phyloP scores from a whole-genome alignment of 2,888 invertebrate genomes.

The Peribatodes rhomboidaria region DNA sequence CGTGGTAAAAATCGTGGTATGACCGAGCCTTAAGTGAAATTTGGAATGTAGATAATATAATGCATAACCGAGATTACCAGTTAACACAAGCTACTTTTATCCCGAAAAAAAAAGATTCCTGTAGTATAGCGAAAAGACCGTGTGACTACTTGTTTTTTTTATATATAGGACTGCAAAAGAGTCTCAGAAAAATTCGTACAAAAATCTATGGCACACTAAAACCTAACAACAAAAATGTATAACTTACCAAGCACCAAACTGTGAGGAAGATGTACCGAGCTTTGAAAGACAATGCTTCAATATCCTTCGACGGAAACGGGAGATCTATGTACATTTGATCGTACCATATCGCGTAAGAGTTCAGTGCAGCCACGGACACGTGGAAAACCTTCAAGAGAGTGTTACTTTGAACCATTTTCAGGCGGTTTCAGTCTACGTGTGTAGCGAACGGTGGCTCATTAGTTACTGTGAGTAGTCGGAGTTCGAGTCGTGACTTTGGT shows the following conservation, averaged over 20 bases:
- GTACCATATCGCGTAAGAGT: constrained; percentile 67
- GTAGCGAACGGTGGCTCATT: background rate
- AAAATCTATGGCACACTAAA: background rate
- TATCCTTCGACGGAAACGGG: constrained; percentile 59
- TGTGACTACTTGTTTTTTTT: too few species aligned
- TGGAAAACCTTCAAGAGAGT: constrained; percentile 62
- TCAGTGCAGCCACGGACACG: constrained; percentile 57
- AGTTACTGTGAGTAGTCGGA: constrained; percentile 15
- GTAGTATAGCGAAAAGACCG: too few species aligned
- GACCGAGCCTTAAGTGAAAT: too few species aligned
- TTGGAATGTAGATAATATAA: too few species aligned
- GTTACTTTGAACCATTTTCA: constrained; percentile 3
- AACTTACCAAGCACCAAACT: constrained; percentile 74
- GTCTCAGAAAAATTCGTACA: too few species aligned
- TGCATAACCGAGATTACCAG: too few species aligned
- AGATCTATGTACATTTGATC: constrained; percentile 70
- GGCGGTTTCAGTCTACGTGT: constrained; percentile 2
- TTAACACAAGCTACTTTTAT: too few species aligned
- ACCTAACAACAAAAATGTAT: background rate
- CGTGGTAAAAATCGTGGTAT: too few species aligned
- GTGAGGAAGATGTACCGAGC: constrained; percentile 69
- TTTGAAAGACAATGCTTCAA: constrained; percentile 63
- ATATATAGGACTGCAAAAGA: too few species aligned
- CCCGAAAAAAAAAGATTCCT: too few species aligned
- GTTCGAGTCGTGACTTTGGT: constrained; percentile 12